phyloP scores from a whole-genome alignment of 2,113 vertebrate genomes.

The Chaenogobius annularis region DNA sequence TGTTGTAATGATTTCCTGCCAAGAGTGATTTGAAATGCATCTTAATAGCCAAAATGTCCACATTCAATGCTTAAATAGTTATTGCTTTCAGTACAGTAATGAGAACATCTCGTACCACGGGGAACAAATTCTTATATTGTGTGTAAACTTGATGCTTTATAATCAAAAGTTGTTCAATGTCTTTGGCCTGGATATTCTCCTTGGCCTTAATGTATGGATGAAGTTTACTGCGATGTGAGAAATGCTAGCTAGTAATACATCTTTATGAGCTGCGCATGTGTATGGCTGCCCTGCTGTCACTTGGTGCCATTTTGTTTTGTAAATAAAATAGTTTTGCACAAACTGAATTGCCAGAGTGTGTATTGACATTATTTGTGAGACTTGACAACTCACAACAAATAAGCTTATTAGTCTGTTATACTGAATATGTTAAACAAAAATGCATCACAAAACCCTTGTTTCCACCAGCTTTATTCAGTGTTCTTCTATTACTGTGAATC shows the following conservation, averaged over 20 bases:
- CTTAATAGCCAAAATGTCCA: constrained; percentile 6
- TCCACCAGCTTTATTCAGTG: too few relatives aligned
- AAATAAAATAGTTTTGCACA: constrained; percentile 99
- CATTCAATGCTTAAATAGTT: background rate
- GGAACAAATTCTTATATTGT: constrained; percentile 39
- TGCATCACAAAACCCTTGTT: too few relatives aligned
- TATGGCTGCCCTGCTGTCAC: constrained; percentile 87
- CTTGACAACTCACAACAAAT: background rate
- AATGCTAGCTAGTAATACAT: constrained; percentile 75
- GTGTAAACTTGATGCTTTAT: constrained; percentile 21
- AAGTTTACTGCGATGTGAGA: constrained; percentile 59
- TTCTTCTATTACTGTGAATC: too few relatives aligned
- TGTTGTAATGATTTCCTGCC: background rate
- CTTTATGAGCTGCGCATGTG: constrained; percentile 88
- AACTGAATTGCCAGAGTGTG: constrained; percentile 66
- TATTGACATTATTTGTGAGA: background rate
- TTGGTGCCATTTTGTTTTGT: constrained; percentile 97
- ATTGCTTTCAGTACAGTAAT: background rate
- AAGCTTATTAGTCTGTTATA: too few relatives aligned
- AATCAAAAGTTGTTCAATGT: constrained; percentile 33
- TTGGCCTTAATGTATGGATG: constrained; percentile 29
- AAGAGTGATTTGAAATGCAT: background rate
- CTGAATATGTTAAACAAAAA: too few relatives aligned
- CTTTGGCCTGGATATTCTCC: constrained; percentile 28
- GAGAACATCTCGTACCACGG: constrained; percentile 14